Conservation (phyloP, 1,140 invertebrate genomes). For the Ooceraea biroi region DNA sequence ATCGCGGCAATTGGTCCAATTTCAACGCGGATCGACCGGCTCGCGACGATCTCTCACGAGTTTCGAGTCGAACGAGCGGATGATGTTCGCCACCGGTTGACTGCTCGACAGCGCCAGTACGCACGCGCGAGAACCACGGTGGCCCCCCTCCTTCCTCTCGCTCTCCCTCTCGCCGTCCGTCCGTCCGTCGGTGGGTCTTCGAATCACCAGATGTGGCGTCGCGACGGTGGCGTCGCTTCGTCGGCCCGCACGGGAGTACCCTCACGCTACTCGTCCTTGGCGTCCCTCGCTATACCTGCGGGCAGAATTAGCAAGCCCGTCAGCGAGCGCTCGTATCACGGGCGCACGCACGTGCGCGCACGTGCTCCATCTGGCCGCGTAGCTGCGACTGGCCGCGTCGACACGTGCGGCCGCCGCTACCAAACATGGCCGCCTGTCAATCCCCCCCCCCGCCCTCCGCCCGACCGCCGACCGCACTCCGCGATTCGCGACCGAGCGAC, state of each 20-base stretch:
- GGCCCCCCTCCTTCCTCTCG: background rate
- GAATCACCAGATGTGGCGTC: slow-evolving; percentile 47
- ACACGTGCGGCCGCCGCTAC: slow-evolving; percentile 56
- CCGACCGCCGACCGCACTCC: background rate
- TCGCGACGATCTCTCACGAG: slow-evolving; percentile 23
- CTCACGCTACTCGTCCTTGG: background rate
- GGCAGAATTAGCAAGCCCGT: slow-evolving; percentile 54
- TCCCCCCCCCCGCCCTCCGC: background rate
- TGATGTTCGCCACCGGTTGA: slow-evolving; percentile 55
- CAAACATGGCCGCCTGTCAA: slow-evolving; percentile 60
- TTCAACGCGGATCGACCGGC: slow-evolving; percentile 1
- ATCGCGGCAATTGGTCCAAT: background rate
- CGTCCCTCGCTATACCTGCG: slow-evolving; percentile 42
- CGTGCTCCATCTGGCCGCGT: slow-evolving; percentile 16
- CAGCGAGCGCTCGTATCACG: background rate
- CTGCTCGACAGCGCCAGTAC: slow-evolving; percentile 37
- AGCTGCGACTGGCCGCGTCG: slow-evolving; percentile 21
- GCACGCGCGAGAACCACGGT: slow-evolving; percentile 21
- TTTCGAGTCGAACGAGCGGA: background rate
- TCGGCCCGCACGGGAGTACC: background rate
- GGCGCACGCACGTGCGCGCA: slow-evolving; percentile 11
- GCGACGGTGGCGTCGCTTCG: slow-evolving; percentile 35
- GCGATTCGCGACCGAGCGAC: no score
- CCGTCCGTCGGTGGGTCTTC: no score
- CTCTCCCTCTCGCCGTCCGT: background rate